Evolutionary conservation across 2,888 invertebrate species (phyloP), one percentile per base, ranked within the genome.

Genomic region (Boloria selene): DNA sequence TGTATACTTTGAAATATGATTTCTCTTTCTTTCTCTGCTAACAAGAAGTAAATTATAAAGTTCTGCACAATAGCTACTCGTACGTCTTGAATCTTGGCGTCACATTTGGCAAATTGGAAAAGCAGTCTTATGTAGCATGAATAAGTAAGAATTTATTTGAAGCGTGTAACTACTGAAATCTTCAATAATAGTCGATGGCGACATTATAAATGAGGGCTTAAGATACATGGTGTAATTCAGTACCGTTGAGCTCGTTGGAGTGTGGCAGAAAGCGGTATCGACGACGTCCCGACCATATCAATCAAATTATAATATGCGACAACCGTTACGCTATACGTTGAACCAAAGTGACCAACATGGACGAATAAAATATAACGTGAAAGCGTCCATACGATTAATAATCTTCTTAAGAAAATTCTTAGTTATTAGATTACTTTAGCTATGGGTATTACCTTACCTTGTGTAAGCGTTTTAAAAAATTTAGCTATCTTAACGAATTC

Each of bases 171-270:
- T 70, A 65, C 70, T 65, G 73, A 75, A 73, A 73, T 70, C 68
- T 73, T 67, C 66, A 77, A 85, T 86, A 87, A 87, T 88, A 84
- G 84, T 78, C 79, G 78, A 86, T 88, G 82, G 86, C 82, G 83
- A 86, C 87, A 88, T 85, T 81, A 83, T 86, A 88, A 88, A 85
- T 88, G 86, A 86, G 79, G 85, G 85, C 82, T 84, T 82, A 79
- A 85, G 88, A 86, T 86, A 79, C 83, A 84, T 82, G 79, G 84
- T 87, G 85, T 88, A 88, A 90, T 90, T 87, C 84, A 83, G 85
- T 90, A 88, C 91, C 90, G 90, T 90, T 76, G 75, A 80, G 82
- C 83, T 85, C 88, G 85, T 87, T 89, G 83, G 88, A 86, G 83
- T 88, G 90, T 86, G 80, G 84, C 89, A 85, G 89, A 89, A 90